Base-by-base conservation (phyloP, 2,888 invertebrate genomes). In the Alentia gelatinosa region DNA sequence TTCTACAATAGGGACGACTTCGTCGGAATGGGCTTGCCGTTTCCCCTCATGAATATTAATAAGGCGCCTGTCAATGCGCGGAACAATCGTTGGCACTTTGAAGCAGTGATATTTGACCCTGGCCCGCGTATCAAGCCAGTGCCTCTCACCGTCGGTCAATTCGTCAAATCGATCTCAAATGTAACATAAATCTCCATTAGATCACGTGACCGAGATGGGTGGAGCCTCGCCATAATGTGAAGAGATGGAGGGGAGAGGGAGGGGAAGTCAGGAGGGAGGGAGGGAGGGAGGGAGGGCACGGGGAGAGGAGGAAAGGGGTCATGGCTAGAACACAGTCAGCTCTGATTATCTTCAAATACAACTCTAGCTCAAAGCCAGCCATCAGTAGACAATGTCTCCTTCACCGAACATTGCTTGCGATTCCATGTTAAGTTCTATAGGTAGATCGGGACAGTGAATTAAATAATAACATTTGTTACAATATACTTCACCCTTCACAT, bases 121-220 rank as follows among this genome's bases (percentile, higher is more conserved):
- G 30, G 12, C 47, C 19, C 47, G 19, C 7, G 47, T 12, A 47
- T 19, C 9, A 47, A 19, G 47, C 19, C 47, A 47, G 7, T 7
- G 7, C 9, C 47, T 47, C 47, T 47, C 47, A 19, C 47, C 47
- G 47, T n/a, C 26, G 68, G 68, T 68, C 68, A 68, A 68, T 68
- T 68, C 68, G 68, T 68, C 68, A 68, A 68, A 68, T 68, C 68
- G 68, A 68, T 68, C 68, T 68, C 30, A 3, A 26, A 68, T 68
- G 68, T 68, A 68, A 68, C 23, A 68, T 68, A 68, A 68, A 68
- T 68, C 68, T 68, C 33, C 68, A 68, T 68, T 68, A 68, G 68
- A 30, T 3, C 12, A 68, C 30, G 26, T 19, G 68, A 1, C 5
- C 1, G 56, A 19, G 19, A 19, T 3, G 9, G 19, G 12, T 19